Percentiles rank a stretch among this genome's conserved stretches.
phyloP scores from a whole-genome alignment of 1,140 invertebrate genomes.

The Pachypsylla venusta region DNA sequence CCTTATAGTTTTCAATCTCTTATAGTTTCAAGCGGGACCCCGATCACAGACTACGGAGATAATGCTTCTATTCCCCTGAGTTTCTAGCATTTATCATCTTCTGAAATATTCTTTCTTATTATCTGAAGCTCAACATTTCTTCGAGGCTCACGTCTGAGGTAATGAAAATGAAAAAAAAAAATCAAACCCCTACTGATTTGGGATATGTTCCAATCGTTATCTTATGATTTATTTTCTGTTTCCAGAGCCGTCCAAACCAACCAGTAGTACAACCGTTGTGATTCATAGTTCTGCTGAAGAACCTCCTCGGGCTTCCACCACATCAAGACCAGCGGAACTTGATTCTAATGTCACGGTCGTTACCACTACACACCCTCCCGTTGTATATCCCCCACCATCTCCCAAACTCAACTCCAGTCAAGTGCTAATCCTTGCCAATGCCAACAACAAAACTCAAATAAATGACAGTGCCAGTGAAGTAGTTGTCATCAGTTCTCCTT shows the following conservation, averaged over 20 bases:
- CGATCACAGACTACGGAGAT: no score
- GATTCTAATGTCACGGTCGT: constrained; percentile 48
- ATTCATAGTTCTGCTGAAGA: neutral
- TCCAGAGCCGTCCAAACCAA: neutral
- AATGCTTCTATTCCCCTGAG: no score
- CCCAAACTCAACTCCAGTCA: constrained; percentile 35
- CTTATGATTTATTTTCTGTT: no score
- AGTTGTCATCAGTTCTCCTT: constrained; percentile 22
- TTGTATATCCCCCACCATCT: constrained; percentile 33
- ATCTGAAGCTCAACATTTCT: no score
- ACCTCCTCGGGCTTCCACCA: neutral
- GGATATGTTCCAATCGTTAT: no score
- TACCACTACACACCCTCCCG: constrained; percentile 55
- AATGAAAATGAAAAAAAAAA: no score
- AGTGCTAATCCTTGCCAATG: constrained; percentile 61
- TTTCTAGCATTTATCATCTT: no score
- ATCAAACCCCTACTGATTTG: no score
- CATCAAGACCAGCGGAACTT: constrained; percentile 11
- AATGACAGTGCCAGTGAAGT: constrained; percentile 25
- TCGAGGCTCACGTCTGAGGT: no score
- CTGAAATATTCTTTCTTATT: no score
- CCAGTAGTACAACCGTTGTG: neutral
- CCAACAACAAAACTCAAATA: constrained; percentile 49
- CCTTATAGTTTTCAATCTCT: no score
- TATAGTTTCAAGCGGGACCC: no score